A percentile compares a stretch with the other conserved stretches of the same genome.
phyloP scores from a whole-genome alignment of 2,888 invertebrate genomes.

The Drosophila meridiana region DNA sequence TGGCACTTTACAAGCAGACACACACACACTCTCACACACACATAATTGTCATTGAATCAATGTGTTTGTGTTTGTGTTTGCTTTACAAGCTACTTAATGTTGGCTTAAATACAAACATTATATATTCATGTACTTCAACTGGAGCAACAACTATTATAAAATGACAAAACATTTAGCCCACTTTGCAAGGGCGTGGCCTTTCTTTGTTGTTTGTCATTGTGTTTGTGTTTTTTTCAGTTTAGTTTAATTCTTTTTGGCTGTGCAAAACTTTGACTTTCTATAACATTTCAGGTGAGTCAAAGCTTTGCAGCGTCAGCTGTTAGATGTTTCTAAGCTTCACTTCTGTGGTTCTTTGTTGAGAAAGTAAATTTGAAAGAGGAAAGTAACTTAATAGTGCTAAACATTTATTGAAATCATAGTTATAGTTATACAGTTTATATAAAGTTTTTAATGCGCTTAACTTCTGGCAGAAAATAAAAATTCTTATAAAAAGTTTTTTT shows the following conservation, averaged over 20 bases:
- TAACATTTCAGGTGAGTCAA: neutral
- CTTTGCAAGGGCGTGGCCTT: slow-evolving; percentile 61
- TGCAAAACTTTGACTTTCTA: slow-evolving; percentile 16
- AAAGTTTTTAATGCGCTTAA: neutral
- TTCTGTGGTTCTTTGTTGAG: neutral
- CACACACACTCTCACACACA: slow-evolving; percentile 6
- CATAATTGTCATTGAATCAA: neutral
- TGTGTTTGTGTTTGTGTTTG: slow-evolving; percentile 24
- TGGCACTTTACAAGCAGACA: slow-evolving; percentile 67
- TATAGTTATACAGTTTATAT: neutral
- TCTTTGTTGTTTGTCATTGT: slow-evolving; percentile 2
- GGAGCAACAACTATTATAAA: slow-evolving; percentile 44
- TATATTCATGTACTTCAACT: slow-evolving; percentile 37
- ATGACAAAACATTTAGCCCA: slow-evolving; percentile 63
- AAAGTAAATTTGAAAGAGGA: neutral
- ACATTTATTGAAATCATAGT: neutral
- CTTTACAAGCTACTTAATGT: slow-evolving; percentile 46
- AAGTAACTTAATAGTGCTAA: neutral
- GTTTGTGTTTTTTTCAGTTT: neutral
- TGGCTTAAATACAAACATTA: slow-evolving; percentile 57
- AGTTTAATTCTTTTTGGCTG: neutral
- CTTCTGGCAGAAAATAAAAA: neutral
- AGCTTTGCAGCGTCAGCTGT: neutral
- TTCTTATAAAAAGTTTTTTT: neutral
- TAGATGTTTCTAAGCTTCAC: neutral